phyloP scores from a whole-genome alignment of 37 sponge, comb jelly and placozoan genomes.

The Beroe forskalii region DNA sequence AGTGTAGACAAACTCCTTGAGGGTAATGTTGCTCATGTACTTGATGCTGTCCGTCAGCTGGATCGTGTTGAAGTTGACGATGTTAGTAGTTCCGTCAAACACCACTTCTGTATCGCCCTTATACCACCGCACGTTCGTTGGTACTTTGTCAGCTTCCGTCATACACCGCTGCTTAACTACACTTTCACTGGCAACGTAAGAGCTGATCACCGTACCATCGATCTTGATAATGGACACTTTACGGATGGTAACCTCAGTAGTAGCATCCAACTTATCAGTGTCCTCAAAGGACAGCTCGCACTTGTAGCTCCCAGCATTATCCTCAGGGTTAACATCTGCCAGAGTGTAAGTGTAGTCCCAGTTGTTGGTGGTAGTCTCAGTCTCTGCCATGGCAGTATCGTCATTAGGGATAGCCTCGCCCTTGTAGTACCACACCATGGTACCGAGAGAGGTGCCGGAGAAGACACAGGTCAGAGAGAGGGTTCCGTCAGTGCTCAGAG shows the following conservation, averaged over 20 bases:
- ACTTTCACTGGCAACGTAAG: not conserved
- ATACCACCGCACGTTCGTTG: not conserved
- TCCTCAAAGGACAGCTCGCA: not conserved
- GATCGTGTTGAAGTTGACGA: not conserved
- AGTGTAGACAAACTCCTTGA: not conserved
- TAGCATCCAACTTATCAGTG: not conserved
- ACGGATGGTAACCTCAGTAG: not conserved
- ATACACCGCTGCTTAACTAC: not conserved
- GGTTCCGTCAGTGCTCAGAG: not conserved
- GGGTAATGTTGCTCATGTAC: not conserved
- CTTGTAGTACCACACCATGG: constrained; percentile 28
- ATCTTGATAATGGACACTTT: not conserved
- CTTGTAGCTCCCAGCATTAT: constrained; percentile 1
- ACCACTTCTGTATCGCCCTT: not conserved
- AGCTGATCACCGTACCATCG: not conserved
- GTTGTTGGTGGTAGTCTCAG: not conserved
- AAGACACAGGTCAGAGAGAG: not conserved
- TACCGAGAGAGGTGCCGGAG: not conserved
- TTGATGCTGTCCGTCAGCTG: constrained; percentile 22
- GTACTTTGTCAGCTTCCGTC: not conserved
- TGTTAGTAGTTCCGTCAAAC: not conserved
- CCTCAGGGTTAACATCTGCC: constrained; percentile 7
- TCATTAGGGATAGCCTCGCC: not conserved
- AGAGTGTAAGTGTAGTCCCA: not conserved
- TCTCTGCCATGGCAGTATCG: not conserved